Evolutionary conservation across 2,797 vertebrate species (phyloP), one percentile per base, ranked within the genome.

Genomic region (Gymnoscopelus braueri): DNA sequence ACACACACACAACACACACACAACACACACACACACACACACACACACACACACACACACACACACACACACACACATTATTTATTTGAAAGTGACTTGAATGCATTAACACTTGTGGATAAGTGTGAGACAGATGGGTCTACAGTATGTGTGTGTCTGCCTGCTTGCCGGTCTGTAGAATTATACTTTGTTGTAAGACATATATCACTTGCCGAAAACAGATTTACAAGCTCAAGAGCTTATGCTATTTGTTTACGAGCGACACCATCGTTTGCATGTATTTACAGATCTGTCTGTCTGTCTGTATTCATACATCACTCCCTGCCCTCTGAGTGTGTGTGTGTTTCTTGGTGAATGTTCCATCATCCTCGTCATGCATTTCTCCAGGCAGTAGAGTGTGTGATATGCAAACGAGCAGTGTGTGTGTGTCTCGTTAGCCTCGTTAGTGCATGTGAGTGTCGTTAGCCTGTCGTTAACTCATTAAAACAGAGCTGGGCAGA

Each of bases 341-440:
- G 71, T 78, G 76, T 64, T 8, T 82, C 64, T 77, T 2, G 83
- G 70, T 78, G 66, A 68, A 82, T 63, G 80, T 78, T 68, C 61
- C 66, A 5, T 70, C 77, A 83, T 78, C 82, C 78, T 86, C 84
- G 56, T 81, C 88, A 82, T 89, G 87, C 79, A 15, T 69, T 80
- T 69, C 64, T 77, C 69, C 73, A 75, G 76, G 84, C 84, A 75
- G 52, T 11, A 24, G 44, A 8, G 69, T 86, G 84, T 89, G 82
- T 80, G 82, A 87, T 86, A 79, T 83, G 81, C 87, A 63, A 77
- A 77, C 86, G 84, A 79, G 77, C 81, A 74, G 75, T 63, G 65
- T 79, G 76, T 79, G 76, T 84, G 65, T 74, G 77, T 84, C 81
- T 82, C 81, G 65, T 82, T 81, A 75, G 75, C 83, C 86, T 48